A percentile compares a stretch with the other conserved stretches of the same genome.
phyloP scores from a whole-genome alignment of 2,113 vertebrate genomes.

The Accipiter virgatus region DNA sequence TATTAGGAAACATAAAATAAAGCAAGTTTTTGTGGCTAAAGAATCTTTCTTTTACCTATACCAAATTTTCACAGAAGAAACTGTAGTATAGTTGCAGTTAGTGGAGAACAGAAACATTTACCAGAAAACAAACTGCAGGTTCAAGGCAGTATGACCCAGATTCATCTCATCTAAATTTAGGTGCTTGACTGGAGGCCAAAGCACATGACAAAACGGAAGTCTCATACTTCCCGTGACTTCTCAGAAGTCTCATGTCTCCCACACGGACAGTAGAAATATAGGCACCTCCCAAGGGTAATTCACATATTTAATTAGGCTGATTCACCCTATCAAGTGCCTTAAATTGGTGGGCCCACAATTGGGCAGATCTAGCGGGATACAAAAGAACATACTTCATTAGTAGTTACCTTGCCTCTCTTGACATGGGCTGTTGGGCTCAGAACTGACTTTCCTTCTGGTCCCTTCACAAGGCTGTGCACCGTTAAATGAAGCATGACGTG shows the following conservation, averaged over 20 bases:
- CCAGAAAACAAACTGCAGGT: not conserved
- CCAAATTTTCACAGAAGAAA: not conserved
- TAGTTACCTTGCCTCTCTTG: constrained; percentile 71
- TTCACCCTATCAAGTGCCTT: not conserved
- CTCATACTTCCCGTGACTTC: not conserved
- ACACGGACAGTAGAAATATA: not conserved
- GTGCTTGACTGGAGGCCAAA: not conserved
- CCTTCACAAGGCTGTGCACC: constrained; percentile 52
- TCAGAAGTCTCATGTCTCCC: not conserved
- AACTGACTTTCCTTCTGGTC: constrained; percentile 75
- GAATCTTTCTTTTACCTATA: not conserved
- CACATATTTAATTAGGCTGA: not conserved
- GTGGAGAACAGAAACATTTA: not conserved
- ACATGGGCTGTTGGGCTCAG: constrained; percentile 82
- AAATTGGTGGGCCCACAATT: not conserved
- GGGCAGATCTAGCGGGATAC: not conserved
- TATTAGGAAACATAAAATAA: constrained; percentile 3
- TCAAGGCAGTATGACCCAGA: not conserved
- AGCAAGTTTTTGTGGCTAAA: not conserved
- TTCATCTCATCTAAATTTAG: not conserved
- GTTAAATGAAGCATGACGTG: constrained; percentile 78
- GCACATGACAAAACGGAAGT: not conserved
- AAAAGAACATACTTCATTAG: not conserved
- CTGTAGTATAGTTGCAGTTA: not conserved
- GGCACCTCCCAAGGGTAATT: not conserved